Conservation (phyloP, 2,113 vertebrate genomes). For the Bufo bufo region DNA sequence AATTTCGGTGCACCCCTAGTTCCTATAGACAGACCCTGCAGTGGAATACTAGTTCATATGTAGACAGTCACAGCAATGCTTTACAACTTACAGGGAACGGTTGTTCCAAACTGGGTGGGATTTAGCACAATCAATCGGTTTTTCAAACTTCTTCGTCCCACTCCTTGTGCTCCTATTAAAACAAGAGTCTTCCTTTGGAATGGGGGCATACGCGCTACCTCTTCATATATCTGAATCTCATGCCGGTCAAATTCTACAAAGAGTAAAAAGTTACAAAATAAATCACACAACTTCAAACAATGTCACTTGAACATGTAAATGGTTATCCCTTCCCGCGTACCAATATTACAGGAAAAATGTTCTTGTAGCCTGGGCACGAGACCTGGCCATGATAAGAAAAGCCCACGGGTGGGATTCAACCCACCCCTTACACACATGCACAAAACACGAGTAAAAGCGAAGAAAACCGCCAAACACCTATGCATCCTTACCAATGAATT, state of each 20-base stretch:
- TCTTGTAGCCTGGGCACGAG: too few species aligned
- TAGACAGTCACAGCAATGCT: background rate
- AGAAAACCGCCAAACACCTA: too few species aligned
- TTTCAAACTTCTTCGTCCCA: conserved; percentile 94
- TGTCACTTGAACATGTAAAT: too few species aligned
- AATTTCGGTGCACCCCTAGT: too few species aligned
- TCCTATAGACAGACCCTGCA: background rate
- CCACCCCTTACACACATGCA: too few species aligned
- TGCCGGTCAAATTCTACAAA: conserved; percentile 94
- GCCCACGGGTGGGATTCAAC: too few species aligned
- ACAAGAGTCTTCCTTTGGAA: conserved; percentile 97
- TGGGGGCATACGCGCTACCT: conserved; percentile 95
- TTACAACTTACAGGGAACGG: conserved; percentile 90
- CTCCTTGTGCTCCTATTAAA: conserved; percentile 96
- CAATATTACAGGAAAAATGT: too few species aligned
- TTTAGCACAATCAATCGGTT: conserved; percentile 94
- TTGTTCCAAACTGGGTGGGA: conserved; percentile 90
- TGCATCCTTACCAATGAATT: too few species aligned
- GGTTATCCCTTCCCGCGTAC: too few species aligned
- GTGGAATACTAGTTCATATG: background rate
- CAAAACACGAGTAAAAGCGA: too few species aligned
- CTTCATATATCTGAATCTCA: conserved; percentile 97
- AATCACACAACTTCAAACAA: conserved; percentile 36
- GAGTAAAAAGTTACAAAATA: conserved; percentile 41
- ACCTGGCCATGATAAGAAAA: too few species aligned